These are phyloP conservation scores for Cremastinae sp. DNA, from an alignment of 2,888 invertebrate species.

Conservation along the genomic window DNA sequence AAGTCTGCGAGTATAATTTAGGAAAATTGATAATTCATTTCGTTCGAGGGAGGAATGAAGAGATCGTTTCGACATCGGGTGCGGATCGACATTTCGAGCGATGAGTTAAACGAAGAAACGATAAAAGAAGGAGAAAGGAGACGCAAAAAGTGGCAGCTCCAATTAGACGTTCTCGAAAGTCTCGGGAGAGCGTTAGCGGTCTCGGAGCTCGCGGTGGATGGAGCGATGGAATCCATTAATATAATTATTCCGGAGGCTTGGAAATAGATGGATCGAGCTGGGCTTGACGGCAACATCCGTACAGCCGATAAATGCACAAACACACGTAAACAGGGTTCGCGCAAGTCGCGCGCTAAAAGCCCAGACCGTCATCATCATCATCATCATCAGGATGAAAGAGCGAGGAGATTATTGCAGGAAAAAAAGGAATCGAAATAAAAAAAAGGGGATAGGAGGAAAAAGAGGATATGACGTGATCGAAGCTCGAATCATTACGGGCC, in stretches of 20 bases:
- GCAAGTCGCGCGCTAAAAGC: neutral
- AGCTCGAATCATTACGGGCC: conserved; percentile 18
- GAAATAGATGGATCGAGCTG: too few relatives aligned
- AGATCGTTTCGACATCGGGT: conserved; percentile 7
- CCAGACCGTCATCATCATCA: conserved; percentile 25
- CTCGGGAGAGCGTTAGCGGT: conserved; percentile 3
- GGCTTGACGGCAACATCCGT: too few relatives aligned
- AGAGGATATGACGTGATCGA: conserved; percentile 38
- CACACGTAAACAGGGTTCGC: neutral
- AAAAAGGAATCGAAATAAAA: neutral
- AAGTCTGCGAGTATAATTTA: too few relatives aligned
- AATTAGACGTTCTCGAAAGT: conserved; percentile 46
- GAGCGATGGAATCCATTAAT: conserved; percentile 47
- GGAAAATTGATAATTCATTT: conserved; percentile 41
- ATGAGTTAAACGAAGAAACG: neutral
- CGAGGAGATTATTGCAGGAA: conserved; percentile 5
- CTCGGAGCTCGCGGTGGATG: too few relatives aligned
- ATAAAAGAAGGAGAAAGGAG: conserved; percentile 24
- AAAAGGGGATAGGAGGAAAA: conserved; percentile 19
- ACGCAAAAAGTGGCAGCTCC: conserved; percentile 27
- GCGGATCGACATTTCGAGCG: conserved; percentile 18
- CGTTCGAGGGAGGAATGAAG: neutral
- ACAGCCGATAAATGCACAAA: conserved; percentile 9
- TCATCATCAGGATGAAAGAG: neutral
- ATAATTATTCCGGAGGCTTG: conserved; percentile 48